These are phyloP conservation scores for Notechis scutatus DNA, from an alignment of 2,113 vertebrate species.

Conservation along the genomic window DNA sequence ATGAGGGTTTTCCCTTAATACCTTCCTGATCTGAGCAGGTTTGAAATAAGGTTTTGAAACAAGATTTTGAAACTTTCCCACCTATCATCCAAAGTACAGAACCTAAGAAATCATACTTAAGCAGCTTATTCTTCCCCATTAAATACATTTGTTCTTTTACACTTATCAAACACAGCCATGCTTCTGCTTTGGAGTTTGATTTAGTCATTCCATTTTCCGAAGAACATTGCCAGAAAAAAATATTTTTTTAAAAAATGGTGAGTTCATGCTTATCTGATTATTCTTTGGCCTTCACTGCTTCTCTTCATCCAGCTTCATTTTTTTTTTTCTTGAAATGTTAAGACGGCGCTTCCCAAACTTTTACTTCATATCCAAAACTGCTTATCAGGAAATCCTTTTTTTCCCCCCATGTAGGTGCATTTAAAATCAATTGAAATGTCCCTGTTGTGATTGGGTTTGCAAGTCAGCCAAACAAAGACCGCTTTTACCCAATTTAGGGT, in stretches of 20 bases:
- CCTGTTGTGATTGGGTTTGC: neutral
- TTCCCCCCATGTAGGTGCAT: neutral
- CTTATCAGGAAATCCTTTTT: neutral
- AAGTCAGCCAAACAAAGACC: neutral
- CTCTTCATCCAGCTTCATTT: neutral
- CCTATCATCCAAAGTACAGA: neutral
- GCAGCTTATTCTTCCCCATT: neutral
- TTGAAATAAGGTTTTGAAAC: neutral
- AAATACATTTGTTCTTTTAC: neutral
- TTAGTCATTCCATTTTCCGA: neutral
- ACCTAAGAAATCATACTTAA: neutral
- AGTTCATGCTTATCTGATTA: constrained; percentile 2
- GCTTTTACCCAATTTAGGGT: neutral
- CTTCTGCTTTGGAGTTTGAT: neutral
- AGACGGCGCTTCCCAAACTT: neutral
- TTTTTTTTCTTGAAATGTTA: neutral
- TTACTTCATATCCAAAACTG: neutral
- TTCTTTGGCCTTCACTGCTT: neutral
- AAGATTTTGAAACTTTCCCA: neutral
- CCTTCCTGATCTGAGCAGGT: neutral
- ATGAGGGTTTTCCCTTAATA: neutral
- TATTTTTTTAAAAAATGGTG: neutral
- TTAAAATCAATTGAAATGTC: neutral
- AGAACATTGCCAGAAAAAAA: neutral
- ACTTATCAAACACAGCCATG: neutral